Conservation (phyloP, 2,113 vertebrate species). For the Capricornis sumatraensis region DNA sequence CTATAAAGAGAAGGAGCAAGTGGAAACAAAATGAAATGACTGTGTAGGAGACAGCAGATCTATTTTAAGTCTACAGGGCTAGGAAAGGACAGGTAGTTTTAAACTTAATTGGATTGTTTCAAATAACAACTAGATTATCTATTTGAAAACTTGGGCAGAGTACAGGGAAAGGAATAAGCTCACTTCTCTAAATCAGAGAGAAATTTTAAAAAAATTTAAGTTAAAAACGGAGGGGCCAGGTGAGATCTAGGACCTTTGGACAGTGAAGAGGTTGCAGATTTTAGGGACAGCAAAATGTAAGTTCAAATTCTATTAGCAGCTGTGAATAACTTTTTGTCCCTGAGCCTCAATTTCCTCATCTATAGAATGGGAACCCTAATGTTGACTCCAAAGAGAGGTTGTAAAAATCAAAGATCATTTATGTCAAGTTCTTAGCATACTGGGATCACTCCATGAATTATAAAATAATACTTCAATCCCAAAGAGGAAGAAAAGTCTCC, state of each 20-base stretch:
- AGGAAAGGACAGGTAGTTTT: slow-evolving; percentile 40
- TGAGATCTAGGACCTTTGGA: neutral
- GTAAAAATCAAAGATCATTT: neutral
- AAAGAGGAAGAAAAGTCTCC: neutral
- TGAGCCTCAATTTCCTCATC: neutral
- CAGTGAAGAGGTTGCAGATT: neutral
- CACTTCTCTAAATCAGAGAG: neutral
- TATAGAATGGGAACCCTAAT: neutral
- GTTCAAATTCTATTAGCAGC: neutral
- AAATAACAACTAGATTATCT: slow-evolving; percentile 42
- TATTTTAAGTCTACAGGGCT: slow-evolving; percentile 60
- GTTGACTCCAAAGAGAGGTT: neutral
- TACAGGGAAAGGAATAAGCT: neutral
- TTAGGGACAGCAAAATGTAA: neutral
- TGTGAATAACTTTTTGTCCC: neutral
- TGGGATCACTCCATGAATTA: neutral
- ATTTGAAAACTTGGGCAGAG: neutral
- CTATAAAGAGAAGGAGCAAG: neutral
- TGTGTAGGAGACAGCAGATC: neutral
- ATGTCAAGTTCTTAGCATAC: neutral
- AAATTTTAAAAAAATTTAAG: neutral
- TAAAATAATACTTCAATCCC: neutral
- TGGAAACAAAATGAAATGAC: neutral
- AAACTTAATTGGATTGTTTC: slow-evolving; percentile 52
- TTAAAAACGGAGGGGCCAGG: neutral